These are phyloP conservation scores for Karalla daura DNA, from an alignment of 2,797 vertebrate species.

Conservation along the genomic window DNA sequence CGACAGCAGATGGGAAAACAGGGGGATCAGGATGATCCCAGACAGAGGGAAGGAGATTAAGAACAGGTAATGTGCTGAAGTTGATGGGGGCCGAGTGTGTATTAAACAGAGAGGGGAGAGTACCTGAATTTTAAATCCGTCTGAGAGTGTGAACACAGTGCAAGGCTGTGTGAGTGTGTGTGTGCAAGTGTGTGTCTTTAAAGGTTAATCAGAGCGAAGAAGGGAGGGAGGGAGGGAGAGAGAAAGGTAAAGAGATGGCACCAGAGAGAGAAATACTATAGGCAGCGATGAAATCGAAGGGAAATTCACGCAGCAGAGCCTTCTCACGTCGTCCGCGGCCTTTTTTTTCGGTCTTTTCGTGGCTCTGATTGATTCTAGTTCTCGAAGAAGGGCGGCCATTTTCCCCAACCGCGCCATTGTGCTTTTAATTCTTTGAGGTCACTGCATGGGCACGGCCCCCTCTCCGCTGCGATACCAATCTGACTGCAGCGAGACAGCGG, in stretches of 20 bases:
- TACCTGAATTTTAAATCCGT: conserved; percentile 73
- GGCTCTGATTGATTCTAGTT: conserved; percentile 83
- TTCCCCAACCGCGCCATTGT: conserved; percentile 47
- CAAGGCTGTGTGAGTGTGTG: conserved; percentile 23
- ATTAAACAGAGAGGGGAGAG: conserved; percentile 62
- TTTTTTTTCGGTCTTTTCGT: conserved; percentile 78
- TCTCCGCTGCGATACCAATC: conserved; percentile 33
- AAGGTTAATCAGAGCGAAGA: conserved; percentile 76
- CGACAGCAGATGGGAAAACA: conserved; percentile 77
- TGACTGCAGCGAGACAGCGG: conserved; percentile 29
- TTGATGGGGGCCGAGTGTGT: conserved; percentile 75
- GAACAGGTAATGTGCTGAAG: conserved; percentile 80
- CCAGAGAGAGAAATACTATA: conserved; percentile 48
- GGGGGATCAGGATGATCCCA: conserved; percentile 75
- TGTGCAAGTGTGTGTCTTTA: conserved; percentile 56
- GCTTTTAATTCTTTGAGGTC: conserved; percentile 64
- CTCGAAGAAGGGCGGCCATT: conserved; percentile 59
- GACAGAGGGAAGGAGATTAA: conserved; percentile 80
- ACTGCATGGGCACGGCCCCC: conserved; percentile 26
- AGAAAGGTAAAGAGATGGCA: conserved; percentile 52
- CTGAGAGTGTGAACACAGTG: conserved; percentile 52
- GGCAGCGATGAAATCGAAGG: conserved; percentile 33
- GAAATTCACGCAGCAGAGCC: conserved; percentile 79
- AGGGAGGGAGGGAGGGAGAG: conserved; percentile 16
- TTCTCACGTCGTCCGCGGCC: conserved; percentile 66